phyloP scores from a whole-genome alignment of 2,888 invertebrate genomes.

The Helleia helle region DNA sequence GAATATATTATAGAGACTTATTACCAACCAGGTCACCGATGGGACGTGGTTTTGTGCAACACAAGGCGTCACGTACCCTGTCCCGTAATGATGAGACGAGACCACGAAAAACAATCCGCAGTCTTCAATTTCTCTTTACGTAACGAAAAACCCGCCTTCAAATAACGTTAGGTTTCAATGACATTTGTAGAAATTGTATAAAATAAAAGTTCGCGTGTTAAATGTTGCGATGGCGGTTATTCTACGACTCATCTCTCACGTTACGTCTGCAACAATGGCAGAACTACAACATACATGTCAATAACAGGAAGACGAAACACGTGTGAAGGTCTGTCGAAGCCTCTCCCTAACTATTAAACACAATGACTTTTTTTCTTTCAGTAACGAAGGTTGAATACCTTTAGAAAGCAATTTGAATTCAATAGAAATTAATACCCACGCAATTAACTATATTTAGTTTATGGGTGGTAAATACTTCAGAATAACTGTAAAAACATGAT shows the following conservation, averaged over 20 bases:
- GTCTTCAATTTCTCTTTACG: constrained; percentile 12
- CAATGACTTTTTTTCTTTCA: constrained; percentile 16
- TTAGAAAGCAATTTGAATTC: constrained; percentile 31
- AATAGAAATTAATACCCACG: constrained; percentile 3
- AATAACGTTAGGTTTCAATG: background rate
- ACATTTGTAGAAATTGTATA: constrained; percentile 2
- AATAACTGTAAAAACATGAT: too few relatives aligned
- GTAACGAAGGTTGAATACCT: constrained; percentile 40
- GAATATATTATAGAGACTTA: too few relatives aligned
- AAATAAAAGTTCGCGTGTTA: constrained; percentile 7
- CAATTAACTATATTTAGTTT: constrained; percentile 1
- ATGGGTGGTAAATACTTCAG: too few relatives aligned
- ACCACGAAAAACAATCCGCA: constrained; percentile 5
- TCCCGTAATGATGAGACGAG: constrained; percentile 21
- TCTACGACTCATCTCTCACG: constrained; percentile 25
- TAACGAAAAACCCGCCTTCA: background rate
- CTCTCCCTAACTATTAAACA: constrained; percentile 23
- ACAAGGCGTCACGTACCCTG: constrained; percentile 25
- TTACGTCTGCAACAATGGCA: constrained; percentile 24
- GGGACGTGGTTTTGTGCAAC: too few relatives aligned
- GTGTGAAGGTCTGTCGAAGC: constrained; percentile 25
- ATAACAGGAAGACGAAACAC: constrained; percentile 28
- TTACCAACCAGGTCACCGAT: too few relatives aligned
- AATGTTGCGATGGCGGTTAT: constrained; percentile 16
- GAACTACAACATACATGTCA: constrained; percentile 23